Conservation (phyloP, 2,888 invertebrate species). For the Pseudococcus jackbeardsleyi region DNA sequence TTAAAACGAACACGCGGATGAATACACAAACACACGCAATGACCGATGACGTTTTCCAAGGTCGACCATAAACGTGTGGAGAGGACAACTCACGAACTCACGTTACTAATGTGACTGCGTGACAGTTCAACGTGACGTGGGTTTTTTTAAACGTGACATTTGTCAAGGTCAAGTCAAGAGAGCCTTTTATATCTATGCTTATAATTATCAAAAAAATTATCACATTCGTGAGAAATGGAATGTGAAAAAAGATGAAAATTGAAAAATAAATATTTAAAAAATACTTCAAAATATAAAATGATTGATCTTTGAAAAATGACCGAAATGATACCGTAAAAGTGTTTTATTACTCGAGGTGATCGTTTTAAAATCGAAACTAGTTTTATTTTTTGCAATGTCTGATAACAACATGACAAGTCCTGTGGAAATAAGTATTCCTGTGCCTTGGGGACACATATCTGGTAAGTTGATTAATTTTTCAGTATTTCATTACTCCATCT, state of each 20-base stretch:
- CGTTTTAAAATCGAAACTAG: too few species aligned
- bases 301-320: neutral
- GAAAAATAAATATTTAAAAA: neutral
- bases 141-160: too few species aligned
- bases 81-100: neutral
- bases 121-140: neutral
- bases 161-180: too few species aligned
- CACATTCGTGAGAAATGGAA: neutral
- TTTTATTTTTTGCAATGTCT: neutral
- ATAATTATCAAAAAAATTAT: neutral
- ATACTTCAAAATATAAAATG: neutral
- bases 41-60: conserved; percentile 28
- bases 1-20: neutral
- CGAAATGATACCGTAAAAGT: neutral
- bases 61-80: too few species aligned
- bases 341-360: neutral
- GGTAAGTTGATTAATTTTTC: conserved; percentile 66
- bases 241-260: neutral
- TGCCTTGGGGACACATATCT: conserved; percentile 69
- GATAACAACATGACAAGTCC: neutral
- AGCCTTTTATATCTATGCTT: too few species aligned
- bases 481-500: neutral
- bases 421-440: conserved; percentile 67
- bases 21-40: neutral
- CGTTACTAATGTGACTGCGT: neutral